These are phyloP conservation scores for Leptoclinus maculatus DNA, from an alignment of 2,797 vertebrate species.

Conservation along the genomic window DNA sequence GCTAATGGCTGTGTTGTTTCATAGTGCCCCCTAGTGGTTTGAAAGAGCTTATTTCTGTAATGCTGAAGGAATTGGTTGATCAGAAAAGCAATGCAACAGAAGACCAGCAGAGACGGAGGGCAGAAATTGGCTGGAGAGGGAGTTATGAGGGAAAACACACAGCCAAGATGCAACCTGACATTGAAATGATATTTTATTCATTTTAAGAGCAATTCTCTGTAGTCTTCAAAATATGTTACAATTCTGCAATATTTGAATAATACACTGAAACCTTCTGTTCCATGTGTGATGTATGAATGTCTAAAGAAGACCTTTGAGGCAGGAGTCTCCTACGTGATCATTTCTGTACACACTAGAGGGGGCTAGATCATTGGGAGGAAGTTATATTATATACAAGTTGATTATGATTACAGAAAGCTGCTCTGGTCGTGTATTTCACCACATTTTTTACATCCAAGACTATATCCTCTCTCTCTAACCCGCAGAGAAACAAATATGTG, in stretches of 20 bases:
- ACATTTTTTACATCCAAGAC: conserved; percentile 18
- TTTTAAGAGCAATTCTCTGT: conserved; percentile 15
- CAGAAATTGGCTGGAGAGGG: neutral
- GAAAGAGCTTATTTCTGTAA: neutral
- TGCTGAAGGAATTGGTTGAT: conserved; percentile 20
- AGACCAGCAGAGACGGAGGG: conserved; percentile 30
- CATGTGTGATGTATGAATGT: conserved; percentile 46
- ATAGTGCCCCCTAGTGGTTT: conserved; percentile 81
- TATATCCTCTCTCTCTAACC: neutral
- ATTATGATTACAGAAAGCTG: conserved; percentile 46
- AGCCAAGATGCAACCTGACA: conserved; percentile 6
- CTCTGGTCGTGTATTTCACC: conserved; percentile 19
- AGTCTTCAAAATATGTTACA: conserved; percentile 10
- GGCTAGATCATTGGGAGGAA: conserved; percentile 79
- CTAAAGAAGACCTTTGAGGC: conserved; percentile 32
- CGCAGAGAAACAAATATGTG: conserved; percentile 11
- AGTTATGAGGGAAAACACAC: neutral
- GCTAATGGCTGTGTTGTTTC: conserved; percentile 76
- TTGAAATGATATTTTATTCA: conserved; percentile 14
- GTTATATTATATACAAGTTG: conserved; percentile 52
- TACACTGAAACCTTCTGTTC: conserved; percentile 21
- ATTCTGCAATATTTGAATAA: conserved; percentile 36
- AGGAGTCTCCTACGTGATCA: conserved; percentile 53
- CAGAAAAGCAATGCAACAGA: conserved; percentile 40
- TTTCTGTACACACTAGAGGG: conserved; percentile 80